Evolutionary conservation across 2,888 invertebrate species (phyloP), one percentile per base, ranked within the genome.

Genomic region (Trisateles emortualis): DNA sequence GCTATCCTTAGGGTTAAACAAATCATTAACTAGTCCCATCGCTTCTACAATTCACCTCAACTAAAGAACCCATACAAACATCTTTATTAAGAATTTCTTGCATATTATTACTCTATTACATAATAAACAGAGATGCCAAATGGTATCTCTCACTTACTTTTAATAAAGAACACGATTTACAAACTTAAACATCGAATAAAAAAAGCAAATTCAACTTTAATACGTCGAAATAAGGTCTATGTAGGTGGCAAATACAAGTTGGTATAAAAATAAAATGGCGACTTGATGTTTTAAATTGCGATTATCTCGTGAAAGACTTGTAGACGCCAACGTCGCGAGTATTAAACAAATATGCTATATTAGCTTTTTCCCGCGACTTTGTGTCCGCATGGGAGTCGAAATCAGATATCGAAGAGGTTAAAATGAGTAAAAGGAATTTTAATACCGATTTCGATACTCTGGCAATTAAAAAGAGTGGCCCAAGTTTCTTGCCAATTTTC

Each of bases 271-370:
- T 67, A 64, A 71, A 74, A 74, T 66, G 69, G 68, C 49, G 59
- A 62, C 64, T 70, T 65, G 57, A 59, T 57, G 64, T 62, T 69
- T n/a, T 72, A 74, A 75, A 76, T 74, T 72, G 72, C 78, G 83
- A 79, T 84, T 78, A 79, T 79, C 70, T 75, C 71, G 63, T 59
- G 76, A 78, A 85, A 79, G 82, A 78, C 80, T 80, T 79, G 80
- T 83, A 67, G 71, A 72, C 71, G 55, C 72, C 67, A 54, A 68
- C 42, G 45, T 63, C 68, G 39, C 49, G 16, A 76, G 8, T 44
- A 41, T 49, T 38, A 53, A 64, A 64, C 66, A 60, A 62, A 53
- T 47, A 50, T 33, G 33, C n/a, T 49, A 26, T 6, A 48, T 41
- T 44, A 11, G 43, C 6, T 44, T 38, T 40, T n/a, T n/a, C n/a